Conservation (phyloP, 2,888 invertebrate genomes). For the Ectemnius continuus region DNA sequence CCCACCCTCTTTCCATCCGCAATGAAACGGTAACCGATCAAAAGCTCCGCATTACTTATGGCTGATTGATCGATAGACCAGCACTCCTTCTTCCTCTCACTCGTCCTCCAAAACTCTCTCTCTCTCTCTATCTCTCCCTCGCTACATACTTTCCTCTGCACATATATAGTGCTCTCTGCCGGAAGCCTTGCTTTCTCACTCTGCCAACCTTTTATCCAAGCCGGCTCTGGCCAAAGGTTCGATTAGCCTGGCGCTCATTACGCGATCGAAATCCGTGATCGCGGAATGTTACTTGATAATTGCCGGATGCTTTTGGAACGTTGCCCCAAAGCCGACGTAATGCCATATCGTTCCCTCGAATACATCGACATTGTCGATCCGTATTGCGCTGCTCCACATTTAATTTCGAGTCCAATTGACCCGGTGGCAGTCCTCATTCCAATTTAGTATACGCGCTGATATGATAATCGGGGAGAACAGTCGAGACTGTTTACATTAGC, state of each 20-base stretch:
- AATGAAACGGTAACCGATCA: slow-evolving; percentile 64
- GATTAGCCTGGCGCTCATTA: slow-evolving; percentile 40
- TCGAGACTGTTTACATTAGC: not conserved
- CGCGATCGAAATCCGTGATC: slow-evolving; percentile 25
- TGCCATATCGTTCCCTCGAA: too few relatives aligned
- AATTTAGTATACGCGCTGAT: not conserved
- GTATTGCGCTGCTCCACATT: too few relatives aligned
- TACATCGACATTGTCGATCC: too few relatives aligned
- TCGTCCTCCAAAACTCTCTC: not conserved
- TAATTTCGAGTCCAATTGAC: too few relatives aligned
- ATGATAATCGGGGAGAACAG: slow-evolving; percentile 2
- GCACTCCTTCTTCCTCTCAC: slow-evolving; percentile 16
- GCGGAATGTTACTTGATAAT: too few relatives aligned
- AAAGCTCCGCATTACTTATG: slow-evolving; percentile 68
- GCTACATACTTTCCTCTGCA: too few relatives aligned
- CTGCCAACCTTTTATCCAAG: not conserved
- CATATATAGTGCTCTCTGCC: too few relatives aligned
- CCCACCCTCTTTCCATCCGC: slow-evolving; percentile 54
- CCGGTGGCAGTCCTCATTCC: too few relatives aligned
- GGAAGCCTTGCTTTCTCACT: slow-evolving; percentile 11
- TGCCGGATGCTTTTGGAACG: too few relatives aligned
- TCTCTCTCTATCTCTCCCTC: not conserved
- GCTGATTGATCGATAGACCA: slow-evolving; percentile 67
- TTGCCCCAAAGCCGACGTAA: too few relatives aligned
- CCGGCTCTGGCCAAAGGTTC: slow-evolving; percentile 26